Conservation (phyloP, 2,113 vertebrate genomes). For the Stercorarius parasiticus region DNA sequence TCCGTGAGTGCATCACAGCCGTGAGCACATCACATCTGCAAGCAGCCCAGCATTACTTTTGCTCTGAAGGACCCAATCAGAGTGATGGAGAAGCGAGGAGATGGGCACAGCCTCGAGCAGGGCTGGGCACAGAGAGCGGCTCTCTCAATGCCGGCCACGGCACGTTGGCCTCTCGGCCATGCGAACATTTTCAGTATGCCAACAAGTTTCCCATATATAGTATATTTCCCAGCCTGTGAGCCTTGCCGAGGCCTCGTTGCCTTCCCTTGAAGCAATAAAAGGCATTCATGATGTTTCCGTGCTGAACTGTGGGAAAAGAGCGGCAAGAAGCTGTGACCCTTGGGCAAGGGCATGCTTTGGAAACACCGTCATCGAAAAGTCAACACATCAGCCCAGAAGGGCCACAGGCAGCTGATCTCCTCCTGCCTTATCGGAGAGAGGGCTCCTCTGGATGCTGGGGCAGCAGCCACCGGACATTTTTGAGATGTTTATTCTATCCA, state of each 20-base stretch:
- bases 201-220: constrained; percentile 46
- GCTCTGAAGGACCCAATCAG: neutral
- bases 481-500: constrained; percentile 48
- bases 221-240: neutral
- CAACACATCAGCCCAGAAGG: constrained; percentile 62
- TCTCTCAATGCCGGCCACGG: neutral
- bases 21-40: neutral
- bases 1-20: neutral
- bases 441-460: constrained; percentile 49
- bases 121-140: neutral
- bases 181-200: neutral
- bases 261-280: constrained; percentile 46
- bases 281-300: constrained; percentile 59
- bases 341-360: constrained; percentile 62
- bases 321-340: constrained; percentile 38
- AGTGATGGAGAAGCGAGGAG: neutral
- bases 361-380: constrained; percentile 64
- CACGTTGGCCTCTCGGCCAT: neutral
- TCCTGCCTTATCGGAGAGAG: neutral
- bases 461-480: constrained; percentile 34
- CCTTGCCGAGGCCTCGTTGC: neutral
- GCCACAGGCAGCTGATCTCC: neutral
- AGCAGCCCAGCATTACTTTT: neutral
- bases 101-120: neutral
- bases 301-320: constrained; percentile 75